Base-by-base conservation (phyloP, 2,888 invertebrate species). In the Zhuqinia jingwanae region DNA sequence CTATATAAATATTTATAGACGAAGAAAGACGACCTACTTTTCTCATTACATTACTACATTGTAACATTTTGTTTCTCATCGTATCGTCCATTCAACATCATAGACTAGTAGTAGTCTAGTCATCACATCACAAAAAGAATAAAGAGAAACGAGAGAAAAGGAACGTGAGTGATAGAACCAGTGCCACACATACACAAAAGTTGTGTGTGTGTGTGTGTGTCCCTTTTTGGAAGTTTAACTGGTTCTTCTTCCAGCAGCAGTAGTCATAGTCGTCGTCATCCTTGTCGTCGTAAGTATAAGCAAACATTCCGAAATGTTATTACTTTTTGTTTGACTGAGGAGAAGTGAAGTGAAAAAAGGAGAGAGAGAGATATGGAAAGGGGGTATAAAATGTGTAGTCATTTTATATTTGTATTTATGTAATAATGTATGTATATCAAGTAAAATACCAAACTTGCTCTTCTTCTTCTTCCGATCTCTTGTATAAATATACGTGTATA, bases 281-380 rank as follows among this genome's bases (percentile, higher is more conserved):
- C 73, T 73, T 70, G 36, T 47, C n/a, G 17, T 58, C 27, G 42
- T 75, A 82, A 70, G 81, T 73, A 75, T 82, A 63, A 78, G 80
- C 80, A 80, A 80, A 80, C 68, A 80, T 80, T 68, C 80, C 68
- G 25, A 81, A 81, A 81, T 81, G 81, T 73, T 81, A 81, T 81
- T 81, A 81, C 81, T 81, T 81, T 73, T 81, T 73, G 73, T 81
- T 68, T 73, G 73, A 81, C 81, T 81, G 42, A 22, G 47, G 15
- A 20, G 47, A 60, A 63, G 47, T 30, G 36, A 50, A 68, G 50
- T 50, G 80, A 47, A 81, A 81, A 30, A 58, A 36, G 15, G 70
- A 73, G 36, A 77, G 45, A 36, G 30, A 27, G 75, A 25, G 45
- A n/a, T n/a, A n/a, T 36, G 36, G 36, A 8, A 36, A 76, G 58